These are phyloP conservation scores for Siphamia tubifer DNA, from an alignment of 2,113 vertebrate genomes.

Conservation along the genomic window DNA sequence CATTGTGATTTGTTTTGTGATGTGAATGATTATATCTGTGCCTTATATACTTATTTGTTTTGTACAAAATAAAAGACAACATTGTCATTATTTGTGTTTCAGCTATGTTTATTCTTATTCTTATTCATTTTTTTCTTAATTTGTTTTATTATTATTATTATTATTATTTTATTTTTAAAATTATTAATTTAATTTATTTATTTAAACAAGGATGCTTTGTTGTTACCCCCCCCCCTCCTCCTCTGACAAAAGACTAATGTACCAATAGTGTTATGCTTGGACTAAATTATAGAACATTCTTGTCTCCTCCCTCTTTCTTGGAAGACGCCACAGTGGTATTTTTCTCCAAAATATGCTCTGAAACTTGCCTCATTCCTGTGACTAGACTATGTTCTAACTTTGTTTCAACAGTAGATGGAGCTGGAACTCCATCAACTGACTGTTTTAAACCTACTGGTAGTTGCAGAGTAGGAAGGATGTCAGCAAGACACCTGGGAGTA, in stretches of 20 bases:
- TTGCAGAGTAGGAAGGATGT: too few species aligned
- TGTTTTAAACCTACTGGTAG: too few species aligned
- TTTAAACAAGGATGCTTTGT: not conserved
- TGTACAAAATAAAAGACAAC: slow-evolving; percentile 15
- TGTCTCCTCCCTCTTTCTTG: too few species aligned
- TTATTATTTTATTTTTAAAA: too few species aligned
- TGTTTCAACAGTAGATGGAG: slow-evolving; percentile 31
- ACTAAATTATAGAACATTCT: too few species aligned
- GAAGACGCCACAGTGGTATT: not conserved
- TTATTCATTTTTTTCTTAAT: not conserved
- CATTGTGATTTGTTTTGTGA: not conserved
- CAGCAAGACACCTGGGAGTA: too few species aligned
- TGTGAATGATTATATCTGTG: not conserved
- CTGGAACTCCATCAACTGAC: slow-evolving; percentile 13
- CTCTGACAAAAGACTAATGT: too few species aligned
- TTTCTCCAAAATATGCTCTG: not conserved
- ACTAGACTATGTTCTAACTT: not conserved
- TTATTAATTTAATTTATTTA: too few species aligned
- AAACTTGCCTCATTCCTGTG: not conserved
- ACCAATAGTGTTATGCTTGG: too few species aligned
- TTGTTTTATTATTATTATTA: too few species aligned
- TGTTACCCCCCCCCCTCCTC: too few species aligned
- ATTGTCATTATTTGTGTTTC: not conserved
- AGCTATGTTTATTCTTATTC: not conserved
- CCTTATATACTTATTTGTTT: slow-evolving; percentile 14